A percentile compares a stretch with the other conserved stretches of the same genome.
Evolutionary conservation across 2,113 vertebrate genomes (phyloP).

Genomic region (Agelaius phoeniceus): DNA sequence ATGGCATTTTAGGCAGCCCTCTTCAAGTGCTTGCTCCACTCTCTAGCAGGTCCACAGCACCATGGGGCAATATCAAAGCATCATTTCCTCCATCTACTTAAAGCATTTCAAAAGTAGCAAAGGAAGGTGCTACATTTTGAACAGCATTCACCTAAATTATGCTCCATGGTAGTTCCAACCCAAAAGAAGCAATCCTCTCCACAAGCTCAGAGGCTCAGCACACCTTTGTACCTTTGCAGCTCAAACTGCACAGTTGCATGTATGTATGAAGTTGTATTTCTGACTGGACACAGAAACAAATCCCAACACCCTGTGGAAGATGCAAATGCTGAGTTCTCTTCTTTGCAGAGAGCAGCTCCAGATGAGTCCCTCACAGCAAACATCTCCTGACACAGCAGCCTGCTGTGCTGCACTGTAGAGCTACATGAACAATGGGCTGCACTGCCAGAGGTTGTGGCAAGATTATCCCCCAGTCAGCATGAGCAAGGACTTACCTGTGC

Average conservation of each 20-base stretch:
- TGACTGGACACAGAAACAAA: background rate
- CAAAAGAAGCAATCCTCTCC: background rate
- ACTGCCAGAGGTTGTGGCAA: background rate
- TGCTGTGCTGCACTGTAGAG: background rate
- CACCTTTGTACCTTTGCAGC: background rate
- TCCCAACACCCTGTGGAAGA: background rate
- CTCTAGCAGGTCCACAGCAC: background rate
- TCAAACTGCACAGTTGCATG: background rate
- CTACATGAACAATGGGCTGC: background rate
- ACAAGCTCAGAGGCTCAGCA: background rate
- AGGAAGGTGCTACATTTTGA: background rate
- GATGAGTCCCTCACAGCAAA: background rate
- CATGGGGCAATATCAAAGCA: fast-evolving
- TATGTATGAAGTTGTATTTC: fast-evolving
- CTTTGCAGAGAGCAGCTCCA: background rate
- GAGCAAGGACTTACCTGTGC: constrained; percentile 82
- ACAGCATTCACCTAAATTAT: background rate
- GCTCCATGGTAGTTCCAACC: background rate
- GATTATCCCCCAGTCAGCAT: background rate
- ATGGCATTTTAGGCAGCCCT: background rate
- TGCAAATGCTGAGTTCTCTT: background rate
- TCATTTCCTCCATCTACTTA: background rate
- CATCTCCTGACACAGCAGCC: background rate
- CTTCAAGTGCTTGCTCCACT: background rate
- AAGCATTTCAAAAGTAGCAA: background rate